Evolutionary conservation across 2,797 vertebrate species (phyloP).

Genomic region (Syngnathus rostellatus): DNA sequence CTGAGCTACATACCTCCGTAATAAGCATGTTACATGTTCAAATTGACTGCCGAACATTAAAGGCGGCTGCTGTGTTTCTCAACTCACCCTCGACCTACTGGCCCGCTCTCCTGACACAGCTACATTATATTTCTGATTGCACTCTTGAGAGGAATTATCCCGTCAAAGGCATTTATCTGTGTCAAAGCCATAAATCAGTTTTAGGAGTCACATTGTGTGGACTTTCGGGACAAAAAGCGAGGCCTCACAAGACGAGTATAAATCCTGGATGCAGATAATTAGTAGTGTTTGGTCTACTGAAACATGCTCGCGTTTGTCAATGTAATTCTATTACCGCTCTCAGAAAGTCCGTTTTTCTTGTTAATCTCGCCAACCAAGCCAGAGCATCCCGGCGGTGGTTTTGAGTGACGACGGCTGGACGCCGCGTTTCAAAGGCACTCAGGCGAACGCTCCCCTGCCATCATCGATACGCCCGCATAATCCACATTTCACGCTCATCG

Average conservation of each 20-base stretch:
- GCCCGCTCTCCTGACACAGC: conserved; percentile 16
- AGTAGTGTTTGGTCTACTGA: neutral
- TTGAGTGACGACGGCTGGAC: conserved; percentile 4
- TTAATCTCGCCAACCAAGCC: conserved; percentile 31
- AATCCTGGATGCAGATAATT: neutral
- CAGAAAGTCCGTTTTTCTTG: conserved; percentile 43
- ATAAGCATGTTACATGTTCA: conserved; percentile 4
- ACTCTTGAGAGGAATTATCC: conserved; percentile 25
- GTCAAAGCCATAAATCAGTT: conserved; percentile 9
- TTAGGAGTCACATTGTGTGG: neutral
- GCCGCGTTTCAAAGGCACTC: conserved; percentile 17
- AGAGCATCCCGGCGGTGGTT: conserved; percentile 15
- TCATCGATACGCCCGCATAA: conserved; percentile 31
- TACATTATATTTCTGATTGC: conserved; percentile 33
- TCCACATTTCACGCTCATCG: conserved; percentile 35
- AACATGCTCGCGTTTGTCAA: neutral
- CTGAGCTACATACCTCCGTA: neutral
- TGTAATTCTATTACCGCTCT: conserved; percentile 46
- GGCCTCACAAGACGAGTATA: neutral
- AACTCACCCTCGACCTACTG: neutral
- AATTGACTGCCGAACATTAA: conserved; percentile 27
- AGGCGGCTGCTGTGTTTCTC: conserved; percentile 10
- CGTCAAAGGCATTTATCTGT: conserved; percentile 20
- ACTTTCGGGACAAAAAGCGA: neutral
- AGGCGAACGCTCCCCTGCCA: conserved; percentile 21